Percentiles rank a stretch among this genome's conserved stretches.
Conservation (phyloP, 2,888 invertebrate species). For the Microctonus brassicae region DNA sequence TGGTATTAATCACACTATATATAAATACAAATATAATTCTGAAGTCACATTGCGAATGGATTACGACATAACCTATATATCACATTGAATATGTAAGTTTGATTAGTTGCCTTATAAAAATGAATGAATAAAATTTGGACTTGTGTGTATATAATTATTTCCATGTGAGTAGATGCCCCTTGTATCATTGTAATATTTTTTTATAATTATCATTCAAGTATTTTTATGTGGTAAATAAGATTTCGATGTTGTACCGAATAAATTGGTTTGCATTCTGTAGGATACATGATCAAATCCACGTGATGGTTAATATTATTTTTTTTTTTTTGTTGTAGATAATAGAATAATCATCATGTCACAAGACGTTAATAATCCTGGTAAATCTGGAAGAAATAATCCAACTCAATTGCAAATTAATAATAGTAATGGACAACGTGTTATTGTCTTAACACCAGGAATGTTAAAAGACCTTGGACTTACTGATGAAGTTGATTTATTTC, state of each 20-base stretch:
- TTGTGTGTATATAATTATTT: background rate
- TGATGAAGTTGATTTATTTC: slow-evolving; percentile 8
- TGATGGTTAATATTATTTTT: background rate
- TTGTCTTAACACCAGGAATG: slow-evolving; percentile 42
- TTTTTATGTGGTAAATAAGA: background rate
- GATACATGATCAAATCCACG: slow-evolving; percentile 43
- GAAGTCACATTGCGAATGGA: background rate
- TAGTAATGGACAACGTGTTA: slow-evolving; percentile 16
- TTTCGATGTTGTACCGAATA: slow-evolving; percentile 3
- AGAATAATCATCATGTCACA: background rate
- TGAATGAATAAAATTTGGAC: background rate
- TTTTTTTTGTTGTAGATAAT: no score
- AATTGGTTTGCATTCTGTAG: background rate
- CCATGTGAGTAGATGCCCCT: background rate
- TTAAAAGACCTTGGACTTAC: slow-evolving; percentile 37
- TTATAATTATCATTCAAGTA: background rate
- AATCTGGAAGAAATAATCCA: slow-evolving; percentile 5
- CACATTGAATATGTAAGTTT: background rate
- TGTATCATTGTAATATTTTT: background rate
- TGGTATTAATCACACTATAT: no score
- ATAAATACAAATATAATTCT: no score
- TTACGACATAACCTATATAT: background rate
- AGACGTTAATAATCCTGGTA: background rate
- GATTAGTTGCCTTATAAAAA: background rate
- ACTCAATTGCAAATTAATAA: slow-evolving; percentile 18